phyloP scores from a whole-genome alignment of 1,140 invertebrate genomes.

The Ooceraea biroi region DNA sequence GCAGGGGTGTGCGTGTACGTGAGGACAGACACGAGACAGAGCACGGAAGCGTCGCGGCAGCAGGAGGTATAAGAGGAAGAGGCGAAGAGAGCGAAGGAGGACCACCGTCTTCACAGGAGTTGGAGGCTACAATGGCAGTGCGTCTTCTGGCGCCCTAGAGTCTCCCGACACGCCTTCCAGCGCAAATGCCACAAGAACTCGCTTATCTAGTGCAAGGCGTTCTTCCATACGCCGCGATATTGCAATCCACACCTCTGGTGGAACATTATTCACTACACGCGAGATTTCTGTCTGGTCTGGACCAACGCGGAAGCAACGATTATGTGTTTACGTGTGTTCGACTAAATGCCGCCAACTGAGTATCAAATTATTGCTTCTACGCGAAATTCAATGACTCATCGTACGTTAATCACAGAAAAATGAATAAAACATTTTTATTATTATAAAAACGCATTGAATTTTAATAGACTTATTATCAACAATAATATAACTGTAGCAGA shows the following conservation, averaged over 20 bases:
- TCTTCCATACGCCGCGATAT: conserved; percentile 73
- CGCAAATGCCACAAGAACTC: conserved; percentile 71
- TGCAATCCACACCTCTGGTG: conserved; percentile 73
- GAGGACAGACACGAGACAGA: conserved; percentile 37
- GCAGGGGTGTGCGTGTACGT: conserved; percentile 15
- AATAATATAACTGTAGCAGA: background rate
- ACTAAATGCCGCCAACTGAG: background rate
- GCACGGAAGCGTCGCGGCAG: conserved; percentile 10
- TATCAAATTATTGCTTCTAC: background rate
- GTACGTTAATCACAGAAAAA: background rate
- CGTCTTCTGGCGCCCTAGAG: conserved; percentile 80
- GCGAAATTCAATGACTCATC: background rate
- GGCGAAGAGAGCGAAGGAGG: conserved; percentile 50
- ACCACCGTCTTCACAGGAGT: conserved; percentile 64
- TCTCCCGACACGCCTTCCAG: conserved; percentile 78
- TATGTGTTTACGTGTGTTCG: conserved; percentile 55
- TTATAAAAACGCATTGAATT: conserved; percentile 6
- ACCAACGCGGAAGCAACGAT: conserved; percentile 48
- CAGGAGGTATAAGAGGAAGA: conserved; percentile 54
- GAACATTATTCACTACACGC: conserved; percentile 56
- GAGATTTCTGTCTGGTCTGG: conserved; percentile 11
- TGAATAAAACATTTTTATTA: background rate
- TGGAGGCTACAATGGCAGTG: conserved; percentile 79
- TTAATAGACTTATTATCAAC: background rate
- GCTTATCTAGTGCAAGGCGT: conserved; percentile 60